These are phyloP conservation scores for Siniperca obscura DNA, from an alignment of 2,797 vertebrate genomes.

Conservation along the genomic window DNA sequence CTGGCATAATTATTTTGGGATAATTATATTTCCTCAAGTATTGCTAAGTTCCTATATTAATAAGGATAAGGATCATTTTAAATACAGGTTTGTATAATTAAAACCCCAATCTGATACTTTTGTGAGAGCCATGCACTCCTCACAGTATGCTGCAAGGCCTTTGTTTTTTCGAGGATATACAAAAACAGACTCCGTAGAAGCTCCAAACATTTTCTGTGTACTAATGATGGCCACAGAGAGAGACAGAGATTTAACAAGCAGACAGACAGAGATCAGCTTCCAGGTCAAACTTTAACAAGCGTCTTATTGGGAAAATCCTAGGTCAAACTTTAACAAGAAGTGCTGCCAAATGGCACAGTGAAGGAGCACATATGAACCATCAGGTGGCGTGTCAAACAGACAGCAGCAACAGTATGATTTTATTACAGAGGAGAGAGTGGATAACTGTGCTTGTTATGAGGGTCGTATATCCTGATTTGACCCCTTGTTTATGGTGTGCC, in stretches of 20 bases:
- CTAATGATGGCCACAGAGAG: slow-evolving; percentile 64
- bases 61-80: slow-evolving; percentile 29
- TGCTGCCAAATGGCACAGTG: slow-evolving; percentile 49
- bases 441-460: slow-evolving; percentile 67
- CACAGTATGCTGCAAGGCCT: slow-evolving; percentile 19
- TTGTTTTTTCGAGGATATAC: slow-evolving; percentile 32
- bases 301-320: slow-evolving; percentile 64
- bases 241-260: slow-evolving; percentile 62
- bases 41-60: not conserved
- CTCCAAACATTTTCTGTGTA: slow-evolving; percentile 24
- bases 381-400: slow-evolving; percentile 26
- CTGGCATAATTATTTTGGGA: not conserved
- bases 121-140: not conserved
- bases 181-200: slow-evolving; percentile 8
- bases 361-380: slow-evolving; percentile 32
- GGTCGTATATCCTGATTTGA: slow-evolving; percentile 62
- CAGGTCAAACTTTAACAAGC: slow-evolving; percentile 73
- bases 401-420: slow-evolving; percentile 41
- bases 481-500: slow-evolving; percentile 65
- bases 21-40: slow-evolving; percentile 15
- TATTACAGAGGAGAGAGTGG: slow-evolving; percentile 51
- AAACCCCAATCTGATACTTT: slow-evolving; percentile 37
- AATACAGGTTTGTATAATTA: slow-evolving; percentile 52
- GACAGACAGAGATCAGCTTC: slow-evolving; percentile 53
- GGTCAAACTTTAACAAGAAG: slow-evolving; percentile 73